Percentiles rank a stretch among this genome's conserved stretches.
These are phyloP conservation scores for Andricus quercusramuli DNA, from an alignment of 2,888 invertebrate genomes.

Conservation along the genomic window DNA sequence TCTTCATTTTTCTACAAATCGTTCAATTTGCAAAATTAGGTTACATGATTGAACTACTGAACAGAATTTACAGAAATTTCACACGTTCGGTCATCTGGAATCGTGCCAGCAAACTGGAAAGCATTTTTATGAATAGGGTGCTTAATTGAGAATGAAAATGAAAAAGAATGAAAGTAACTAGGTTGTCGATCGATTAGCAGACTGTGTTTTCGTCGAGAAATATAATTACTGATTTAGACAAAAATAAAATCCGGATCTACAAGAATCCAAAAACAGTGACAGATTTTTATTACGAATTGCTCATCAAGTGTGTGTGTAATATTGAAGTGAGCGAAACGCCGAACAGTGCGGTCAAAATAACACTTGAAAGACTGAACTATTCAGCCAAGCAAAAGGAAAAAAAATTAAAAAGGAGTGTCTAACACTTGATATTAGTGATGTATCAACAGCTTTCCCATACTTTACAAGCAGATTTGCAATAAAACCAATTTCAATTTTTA, in stretches of 20 bases:
- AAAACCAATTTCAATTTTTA: background rate
- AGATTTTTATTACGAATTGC: conserved; percentile 26
- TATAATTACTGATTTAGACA: conserved; percentile 23
- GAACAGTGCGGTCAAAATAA: conserved; percentile 7
- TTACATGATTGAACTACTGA: conserved; percentile 31
- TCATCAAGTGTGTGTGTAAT: conserved; percentile 20
- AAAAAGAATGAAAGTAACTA: conserved; percentile 21
- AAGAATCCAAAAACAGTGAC: background rate
- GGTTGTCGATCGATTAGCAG: conserved; percentile 16
- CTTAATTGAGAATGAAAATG: conserved; percentile 24
- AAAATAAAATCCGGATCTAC: background rate
- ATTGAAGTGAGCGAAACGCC: background rate
- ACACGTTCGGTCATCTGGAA: conserved; percentile 30
- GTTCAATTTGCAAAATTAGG: conserved; percentile 12
- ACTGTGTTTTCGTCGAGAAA: conserved; percentile 25
- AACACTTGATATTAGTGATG: conserved; percentile 23
- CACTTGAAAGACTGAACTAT: background rate
- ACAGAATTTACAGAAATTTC: conserved; percentile 24
- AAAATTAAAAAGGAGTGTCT: background rate
- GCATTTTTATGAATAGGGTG: conserved; percentile 31
- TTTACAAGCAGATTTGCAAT: conserved; percentile 3
- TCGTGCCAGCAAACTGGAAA: conserved; percentile 24
- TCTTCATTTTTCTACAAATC: conserved; percentile 12
- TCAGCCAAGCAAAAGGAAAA: background rate
- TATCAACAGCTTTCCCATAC: conserved; percentile 4